Percentiles rank a stretch among this genome's conserved stretches.
These are phyloP conservation scores for Drosophila putrida DNA, from an alignment of 2,888 invertebrate genomes.

Conservation along the genomic window DNA sequence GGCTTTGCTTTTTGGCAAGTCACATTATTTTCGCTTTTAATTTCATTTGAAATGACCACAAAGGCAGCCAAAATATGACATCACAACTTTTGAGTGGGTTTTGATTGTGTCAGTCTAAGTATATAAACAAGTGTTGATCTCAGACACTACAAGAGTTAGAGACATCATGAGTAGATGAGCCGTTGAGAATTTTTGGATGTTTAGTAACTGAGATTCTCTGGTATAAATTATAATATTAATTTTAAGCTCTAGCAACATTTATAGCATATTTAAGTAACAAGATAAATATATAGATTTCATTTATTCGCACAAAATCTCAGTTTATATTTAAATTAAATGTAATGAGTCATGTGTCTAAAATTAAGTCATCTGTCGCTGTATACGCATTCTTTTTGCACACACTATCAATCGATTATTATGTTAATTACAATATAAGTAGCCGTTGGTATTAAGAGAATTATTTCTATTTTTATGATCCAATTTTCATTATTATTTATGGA, in stretches of 20 bases:
- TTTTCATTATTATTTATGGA: conserved; percentile 37
- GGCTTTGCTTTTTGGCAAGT: conserved; percentile 31
- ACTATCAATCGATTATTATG: conserved; percentile 29
- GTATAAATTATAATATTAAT: not conserved
- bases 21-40: conserved; percentile 62
- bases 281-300: no score
- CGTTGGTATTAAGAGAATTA: conserved; percentile 22
- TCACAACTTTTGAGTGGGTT: conserved; percentile 62
- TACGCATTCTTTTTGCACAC: conserved; percentile 12
- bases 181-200: not conserved
- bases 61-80: conserved; percentile 62
- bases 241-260: not conserved
- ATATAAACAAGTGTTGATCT: conserved; percentile 16
- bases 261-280: not conserved
- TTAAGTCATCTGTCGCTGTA: not conserved
- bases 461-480: conserved; percentile 32
- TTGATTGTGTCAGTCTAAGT: conserved; percentile 26
- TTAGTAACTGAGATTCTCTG: not conserved
- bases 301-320: not conserved
- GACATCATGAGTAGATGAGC: not conserved
- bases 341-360: conserved; percentile 9
- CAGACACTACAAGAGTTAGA: conserved; percentile 18
- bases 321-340: not conserved
- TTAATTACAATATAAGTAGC: conserved; percentile 38
- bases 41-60: conserved; percentile 53